These are phyloP conservation scores for Epinephelus awoara DNA, from an alignment of 2,797 vertebrate genomes.

Conservation along the genomic window DNA sequence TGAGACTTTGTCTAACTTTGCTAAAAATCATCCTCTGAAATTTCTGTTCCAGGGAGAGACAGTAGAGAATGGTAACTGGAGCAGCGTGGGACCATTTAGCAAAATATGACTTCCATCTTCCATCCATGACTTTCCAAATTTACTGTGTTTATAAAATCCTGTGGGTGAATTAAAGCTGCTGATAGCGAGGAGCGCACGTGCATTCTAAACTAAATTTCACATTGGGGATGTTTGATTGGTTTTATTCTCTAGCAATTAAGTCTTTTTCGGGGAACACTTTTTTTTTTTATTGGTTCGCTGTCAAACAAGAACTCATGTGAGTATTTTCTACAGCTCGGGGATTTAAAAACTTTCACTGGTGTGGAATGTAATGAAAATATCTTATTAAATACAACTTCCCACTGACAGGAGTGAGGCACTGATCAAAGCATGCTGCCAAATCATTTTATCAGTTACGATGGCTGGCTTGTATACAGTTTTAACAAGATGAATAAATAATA, in stretches of 20 bases:
- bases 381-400: neutral
- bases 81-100: neutral
- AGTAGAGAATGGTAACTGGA: neutral
- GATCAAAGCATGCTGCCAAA: neutral
- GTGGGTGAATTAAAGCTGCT: constrained; percentile 31
- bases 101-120: constrained; percentile 27
- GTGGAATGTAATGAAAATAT: neutral
- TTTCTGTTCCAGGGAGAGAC: neutral
- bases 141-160: constrained; percentile 20
- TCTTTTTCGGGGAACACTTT: neutral
- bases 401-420: neutral
- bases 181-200: neutral
- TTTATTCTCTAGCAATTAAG: constrained; percentile 19
- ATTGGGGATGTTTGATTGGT: constrained; percentile 12
- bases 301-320: constrained; percentile 5
- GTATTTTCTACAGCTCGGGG: neutral
- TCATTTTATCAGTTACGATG: neutral
- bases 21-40: neutral
- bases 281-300: neutral
- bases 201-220: neutral
- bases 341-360: neutral
- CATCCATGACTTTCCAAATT: constrained; percentile 1
- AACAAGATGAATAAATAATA: neutral
- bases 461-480: neutral
- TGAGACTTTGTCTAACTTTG: neutral